Evolutionary conservation across 1,140 invertebrate genomes (phyloP).

Genomic region (Pogonomyrmex barbatus): DNA sequence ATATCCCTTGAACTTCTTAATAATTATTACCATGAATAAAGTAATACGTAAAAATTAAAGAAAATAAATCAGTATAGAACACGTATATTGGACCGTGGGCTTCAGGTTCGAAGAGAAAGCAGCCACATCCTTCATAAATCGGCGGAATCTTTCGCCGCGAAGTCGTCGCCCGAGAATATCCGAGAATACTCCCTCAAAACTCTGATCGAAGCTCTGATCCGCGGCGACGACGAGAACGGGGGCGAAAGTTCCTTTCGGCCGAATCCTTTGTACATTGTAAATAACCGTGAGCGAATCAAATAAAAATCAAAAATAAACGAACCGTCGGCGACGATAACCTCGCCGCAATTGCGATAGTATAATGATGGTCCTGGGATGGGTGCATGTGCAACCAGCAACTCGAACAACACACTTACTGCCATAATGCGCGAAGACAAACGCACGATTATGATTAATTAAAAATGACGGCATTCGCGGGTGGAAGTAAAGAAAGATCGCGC

Average conservation of each 20-base stretch:
- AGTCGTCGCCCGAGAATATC: slow-evolving; percentile 7
- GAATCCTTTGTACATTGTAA: slow-evolving; percentile 84
- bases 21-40: slow-evolving; percentile 1
- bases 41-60: not conserved
- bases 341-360: slow-evolving; percentile 68
- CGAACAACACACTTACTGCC: slow-evolving; percentile 72
- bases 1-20: not conserved
- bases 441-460: not conserved
- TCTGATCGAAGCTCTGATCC: not conserved
- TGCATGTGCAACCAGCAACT: slow-evolving; percentile 81
- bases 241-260: slow-evolving; percentile 5
- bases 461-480: slow-evolving; percentile 1
- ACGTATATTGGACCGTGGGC: slow-evolving; percentile 17
- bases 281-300: slow-evolving; percentile 76
- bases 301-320: slow-evolving; percentile 61
- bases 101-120: slow-evolving; percentile 11
- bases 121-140: slow-evolving; percentile 14
- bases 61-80: not conserved
- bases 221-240: slow-evolving; percentile 19
- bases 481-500: not conserved
- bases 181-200: not conserved
- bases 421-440: slow-evolving; percentile 48
- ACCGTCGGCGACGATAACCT: slow-evolving; percentile 36
- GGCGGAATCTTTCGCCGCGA: slow-evolving; percentile 30
- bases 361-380: slow-evolving; percentile 82